phyloP scores from a whole-genome alignment of 2,797 vertebrate species.

The Loris lydekkerianus region DNA sequence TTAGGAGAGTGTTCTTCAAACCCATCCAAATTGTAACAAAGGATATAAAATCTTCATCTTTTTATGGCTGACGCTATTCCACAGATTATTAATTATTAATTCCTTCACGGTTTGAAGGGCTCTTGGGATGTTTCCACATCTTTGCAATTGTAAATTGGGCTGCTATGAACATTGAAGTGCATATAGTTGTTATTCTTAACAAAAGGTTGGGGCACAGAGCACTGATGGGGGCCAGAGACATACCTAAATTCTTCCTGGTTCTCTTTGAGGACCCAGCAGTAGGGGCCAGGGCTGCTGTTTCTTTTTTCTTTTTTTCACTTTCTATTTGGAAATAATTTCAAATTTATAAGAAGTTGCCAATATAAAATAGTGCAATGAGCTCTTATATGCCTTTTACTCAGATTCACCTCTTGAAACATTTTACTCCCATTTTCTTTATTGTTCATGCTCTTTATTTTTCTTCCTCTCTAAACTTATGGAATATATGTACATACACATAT shows the following conservation, averaged over 20 bases:
- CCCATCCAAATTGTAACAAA: too few relatives aligned
- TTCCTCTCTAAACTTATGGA: neutral
- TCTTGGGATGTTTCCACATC: too few relatives aligned
- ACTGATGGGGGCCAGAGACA: neutral
- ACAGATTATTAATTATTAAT: too few relatives aligned
- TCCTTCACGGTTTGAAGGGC: too few relatives aligned
- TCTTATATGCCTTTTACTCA: neutral
- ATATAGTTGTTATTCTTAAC: neutral
- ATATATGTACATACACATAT: neutral
- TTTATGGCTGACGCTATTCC: too few relatives aligned
- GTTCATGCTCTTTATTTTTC: neutral
- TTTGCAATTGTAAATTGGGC: too few relatives aligned
- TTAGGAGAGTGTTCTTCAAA: too few relatives aligned
- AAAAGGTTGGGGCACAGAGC: neutral
- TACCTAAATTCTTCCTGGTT: neutral
- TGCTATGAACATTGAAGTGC: too few relatives aligned
- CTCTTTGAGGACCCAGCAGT: neutral
- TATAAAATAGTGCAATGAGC: neutral
- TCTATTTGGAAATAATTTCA: conserved; percentile 17
- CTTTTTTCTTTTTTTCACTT: neutral
- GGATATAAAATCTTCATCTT: too few relatives aligned
- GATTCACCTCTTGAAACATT: neutral
- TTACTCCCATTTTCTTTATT: neutral
- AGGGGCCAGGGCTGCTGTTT: neutral
- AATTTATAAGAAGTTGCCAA: neutral